A percentile compares a stretch with the other conserved stretches of the same genome.
Evolutionary conservation across 2,113 vertebrate species (phyloP).

Genomic region (Eleginops maclovinus): DNA sequence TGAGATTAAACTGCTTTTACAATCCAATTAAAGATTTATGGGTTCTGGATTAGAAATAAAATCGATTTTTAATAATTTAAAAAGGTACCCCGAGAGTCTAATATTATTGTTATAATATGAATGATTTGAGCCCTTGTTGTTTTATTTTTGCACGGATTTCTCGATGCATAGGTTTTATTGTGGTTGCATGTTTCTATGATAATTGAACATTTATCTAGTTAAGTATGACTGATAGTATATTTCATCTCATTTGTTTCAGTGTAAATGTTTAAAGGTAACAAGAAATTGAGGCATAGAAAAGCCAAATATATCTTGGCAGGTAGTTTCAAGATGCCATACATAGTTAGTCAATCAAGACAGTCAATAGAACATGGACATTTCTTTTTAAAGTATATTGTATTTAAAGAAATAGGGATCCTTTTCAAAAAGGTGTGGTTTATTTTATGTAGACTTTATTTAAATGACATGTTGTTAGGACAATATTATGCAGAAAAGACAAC

Average conservation of each 20-base stretch:
- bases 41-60: background rate
- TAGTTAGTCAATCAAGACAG: background rate
- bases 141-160: background rate
- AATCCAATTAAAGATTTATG: background rate
- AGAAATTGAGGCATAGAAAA: background rate
- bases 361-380: background rate
- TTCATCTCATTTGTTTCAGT: background rate
- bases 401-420: background rate
- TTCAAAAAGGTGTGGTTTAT: background rate
- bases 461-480: fast-evolving
- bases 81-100: background rate
- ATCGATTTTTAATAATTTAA: background rate
- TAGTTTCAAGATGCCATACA: background rate
- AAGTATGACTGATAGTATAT: background rate
- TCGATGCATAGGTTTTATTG: background rate
- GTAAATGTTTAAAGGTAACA: background rate
- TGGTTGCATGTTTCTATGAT: no score
- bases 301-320: background rate
- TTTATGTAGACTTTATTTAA: background rate
- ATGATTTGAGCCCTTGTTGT: background rate
- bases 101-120: background rate
- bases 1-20: background rate
- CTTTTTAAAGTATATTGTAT: background rate
- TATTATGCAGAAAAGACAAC: background rate
- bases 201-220: no score